Evolutionary conservation across 1,140 invertebrate genomes (phyloP).

Genomic region (Maniola jurtina): DNA sequence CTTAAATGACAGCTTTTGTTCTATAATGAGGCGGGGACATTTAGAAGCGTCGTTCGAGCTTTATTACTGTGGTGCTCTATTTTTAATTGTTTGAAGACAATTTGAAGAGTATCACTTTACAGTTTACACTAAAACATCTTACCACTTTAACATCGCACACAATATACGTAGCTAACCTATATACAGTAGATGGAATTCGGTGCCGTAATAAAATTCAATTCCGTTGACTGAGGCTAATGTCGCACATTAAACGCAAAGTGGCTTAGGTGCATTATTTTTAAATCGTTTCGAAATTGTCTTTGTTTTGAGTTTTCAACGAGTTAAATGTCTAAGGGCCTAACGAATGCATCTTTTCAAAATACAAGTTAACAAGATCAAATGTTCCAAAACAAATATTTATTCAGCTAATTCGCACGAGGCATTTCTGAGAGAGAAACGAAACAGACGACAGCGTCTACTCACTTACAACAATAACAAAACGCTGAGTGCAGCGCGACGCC

Average conservation of each 20-base stretch:
- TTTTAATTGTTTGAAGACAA: constrained; percentile 56
- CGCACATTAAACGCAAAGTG: constrained; percentile 7
- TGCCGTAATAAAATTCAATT: constrained; percentile 17
- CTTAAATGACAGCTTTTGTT: constrained; percentile 76
- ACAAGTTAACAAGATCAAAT: constrained; percentile 51
- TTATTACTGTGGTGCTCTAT: constrained; percentile 68
- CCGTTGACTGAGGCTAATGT: background rate
- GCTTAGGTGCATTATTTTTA: constrained; percentile 1
- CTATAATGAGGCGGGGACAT: constrained; percentile 73
- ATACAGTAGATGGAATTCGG: constrained; percentile 13
- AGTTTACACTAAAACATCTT: constrained; percentile 45
- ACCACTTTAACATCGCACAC: constrained; percentile 34
- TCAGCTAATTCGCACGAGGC: constrained; percentile 71
- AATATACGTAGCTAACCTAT: background rate
- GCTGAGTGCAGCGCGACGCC: constrained; percentile 25
- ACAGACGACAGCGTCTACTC: constrained; percentile 65
- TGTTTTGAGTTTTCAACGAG: constrained; percentile 27
- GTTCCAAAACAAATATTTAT: constrained; percentile 71
- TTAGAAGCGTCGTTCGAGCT: constrained; percentile 58
- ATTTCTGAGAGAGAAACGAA: constrained; percentile 56
- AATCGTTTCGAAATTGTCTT: constrained; percentile 4
- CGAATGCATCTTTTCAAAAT: constrained; percentile 40
- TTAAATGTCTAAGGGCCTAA: constrained; percentile 22
- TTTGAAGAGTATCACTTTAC: constrained; percentile 53
- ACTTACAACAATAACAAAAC: constrained; percentile 68